A percentile compares a stretch with the other conserved stretches of the same genome.
phyloP scores from a whole-genome alignment of 2,113 vertebrate species.

The Holacanthus passer region DNA sequence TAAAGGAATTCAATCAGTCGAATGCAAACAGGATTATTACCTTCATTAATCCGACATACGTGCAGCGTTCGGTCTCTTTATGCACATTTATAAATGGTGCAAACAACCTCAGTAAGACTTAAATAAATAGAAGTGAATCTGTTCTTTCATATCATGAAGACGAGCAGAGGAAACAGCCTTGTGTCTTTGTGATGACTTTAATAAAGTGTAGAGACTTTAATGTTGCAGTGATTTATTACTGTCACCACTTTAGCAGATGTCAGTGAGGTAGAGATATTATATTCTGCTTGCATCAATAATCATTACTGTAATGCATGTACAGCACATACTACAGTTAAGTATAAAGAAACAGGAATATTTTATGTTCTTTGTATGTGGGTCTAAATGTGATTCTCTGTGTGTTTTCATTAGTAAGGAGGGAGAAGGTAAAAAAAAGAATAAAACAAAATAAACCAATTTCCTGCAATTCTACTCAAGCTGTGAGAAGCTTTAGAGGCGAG shows the following conservation, averaged over 20 bases:
- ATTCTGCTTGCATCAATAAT: not conserved
- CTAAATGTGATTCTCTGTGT: not conserved
- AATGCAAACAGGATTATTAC: not conserved
- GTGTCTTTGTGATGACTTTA: not conserved
- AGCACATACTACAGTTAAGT: not conserved
- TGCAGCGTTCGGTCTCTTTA: not conserved
- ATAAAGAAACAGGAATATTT: not conserved
- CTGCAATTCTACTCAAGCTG: slow-evolving; percentile 22
- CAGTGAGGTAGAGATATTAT: not conserved
- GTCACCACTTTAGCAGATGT: not conserved
- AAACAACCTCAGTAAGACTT: not conserved
- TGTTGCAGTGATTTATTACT: not conserved
- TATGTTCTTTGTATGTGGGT: not conserved
- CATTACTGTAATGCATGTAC: not conserved
- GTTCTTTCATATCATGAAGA: not conserved
- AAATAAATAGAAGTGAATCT: too few species aligned
- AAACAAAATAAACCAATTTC: slow-evolving; percentile 29
- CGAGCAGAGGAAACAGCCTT: not conserved
- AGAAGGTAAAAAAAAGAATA: slow-evolving; percentile 3
- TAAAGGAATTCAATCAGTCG: not conserved
- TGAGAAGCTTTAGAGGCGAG: slow-evolving; percentile 33
- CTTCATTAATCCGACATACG: not conserved
- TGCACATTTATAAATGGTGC: not conserved
- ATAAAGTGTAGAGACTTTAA: not conserved
- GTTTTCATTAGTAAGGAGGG: not conserved